Percentiles rank a stretch among this genome's conserved stretches.
phyloP scores from a whole-genome alignment of 30 jellyfish, hydroid and myxozoan species.

The Turritopsis dohrnii region DNA sequence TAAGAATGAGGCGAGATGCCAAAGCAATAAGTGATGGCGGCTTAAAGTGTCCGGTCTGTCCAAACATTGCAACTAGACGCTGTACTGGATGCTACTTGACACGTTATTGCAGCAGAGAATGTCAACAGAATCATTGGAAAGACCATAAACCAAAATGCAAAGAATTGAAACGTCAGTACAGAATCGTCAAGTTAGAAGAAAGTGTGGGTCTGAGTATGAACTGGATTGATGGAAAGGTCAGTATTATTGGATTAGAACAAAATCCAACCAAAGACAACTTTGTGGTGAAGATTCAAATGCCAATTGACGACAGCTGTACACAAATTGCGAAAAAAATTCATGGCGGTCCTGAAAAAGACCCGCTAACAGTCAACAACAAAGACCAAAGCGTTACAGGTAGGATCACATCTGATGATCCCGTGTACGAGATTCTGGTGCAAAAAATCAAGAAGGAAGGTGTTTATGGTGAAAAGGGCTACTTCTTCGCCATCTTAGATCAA shows the following conservation, averaged over 20 bases:
- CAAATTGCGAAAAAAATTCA: background rate
- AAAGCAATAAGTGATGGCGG: background rate
- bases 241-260: background rate
- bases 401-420: background rate
- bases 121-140: background rate
- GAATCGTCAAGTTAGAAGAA: background rate
- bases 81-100: background rate
- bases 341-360: background rate
- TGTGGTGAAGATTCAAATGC: background rate
- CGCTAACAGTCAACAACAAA: background rate
- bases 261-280: background rate
- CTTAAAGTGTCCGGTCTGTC: background rate
- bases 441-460: background rate
- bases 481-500: background rate
- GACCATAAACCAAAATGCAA: background rate
- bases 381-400: background rate
- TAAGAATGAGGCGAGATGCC: background rate
- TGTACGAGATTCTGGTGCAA: background rate
- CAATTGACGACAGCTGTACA: background rate
- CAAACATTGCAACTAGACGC: background rate
- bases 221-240: background rate
- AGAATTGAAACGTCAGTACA: background rate
- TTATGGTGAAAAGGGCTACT: background rate
- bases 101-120: conserved; percentile 10
- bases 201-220: background rate